Evolutionary conservation across 1,140 invertebrate genomes (phyloP), one percentile per base, ranked within the genome.

Genomic region (Lycorma delicatula): DNA sequence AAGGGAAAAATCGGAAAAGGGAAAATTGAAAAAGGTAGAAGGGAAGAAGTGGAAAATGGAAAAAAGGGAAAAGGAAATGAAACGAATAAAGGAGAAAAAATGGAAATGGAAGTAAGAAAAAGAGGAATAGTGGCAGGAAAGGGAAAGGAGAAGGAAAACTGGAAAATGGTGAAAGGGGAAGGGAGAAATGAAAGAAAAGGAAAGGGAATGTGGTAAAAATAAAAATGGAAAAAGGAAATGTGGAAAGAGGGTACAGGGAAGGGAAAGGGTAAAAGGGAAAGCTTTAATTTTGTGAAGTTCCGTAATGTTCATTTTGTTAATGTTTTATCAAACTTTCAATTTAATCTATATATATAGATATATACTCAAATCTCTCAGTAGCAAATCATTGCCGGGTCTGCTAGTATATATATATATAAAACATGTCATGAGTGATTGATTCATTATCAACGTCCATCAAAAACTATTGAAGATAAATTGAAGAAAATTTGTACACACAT

Each of bases 81-180:
- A 53, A 41, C 23, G 54, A 56, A 27, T 27, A 44, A 50, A 23
- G 34, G 54, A 50, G 54, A 47, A 38, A 34, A 20, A 46, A 25
- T 36, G 47, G 31, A 34, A 60, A 27, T 41, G 49, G 18, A 51
- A 59, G 16, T 16, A n/a, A n/a, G 26, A 41, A 27, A 44, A 28
- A 54, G 41, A 41, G 34, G 46, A 18, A 54, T 25, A 59, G 23
- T 38, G 41, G 22, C 25, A 48, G 27, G 31, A 16, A 36, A 31
- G 36, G 56, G 22, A 46, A 44, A 49, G 38, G 48, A 44, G 38
- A 36, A 51, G 49, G 54, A 50, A 52, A 36, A 55, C 27, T 11
- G 23, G 23, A 41, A 20, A 54, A 38, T 18, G 36, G 56, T n/a
- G 11, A 18, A 34, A 34, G 31, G 11, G 5, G 41, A 44, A 13